A percentile compares a stretch with the other conserved stretches of the same genome.
phyloP scores from a whole-genome alignment of 2,797 vertebrate species.

The Takifugu ocellatus region DNA sequence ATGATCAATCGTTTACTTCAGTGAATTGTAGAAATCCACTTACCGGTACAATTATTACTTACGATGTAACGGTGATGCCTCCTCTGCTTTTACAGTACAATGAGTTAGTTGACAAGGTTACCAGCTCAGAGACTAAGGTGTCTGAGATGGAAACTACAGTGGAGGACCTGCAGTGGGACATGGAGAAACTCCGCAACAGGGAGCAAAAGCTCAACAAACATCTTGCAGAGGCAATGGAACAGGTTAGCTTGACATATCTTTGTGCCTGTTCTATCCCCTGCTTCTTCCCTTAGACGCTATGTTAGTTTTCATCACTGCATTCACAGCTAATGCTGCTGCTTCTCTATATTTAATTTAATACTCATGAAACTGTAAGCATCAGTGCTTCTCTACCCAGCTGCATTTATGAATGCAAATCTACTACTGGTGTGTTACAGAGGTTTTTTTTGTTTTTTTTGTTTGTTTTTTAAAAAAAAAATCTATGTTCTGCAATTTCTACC shows the following conservation, averaged over 20 bases:
- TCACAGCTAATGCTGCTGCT: not conserved
- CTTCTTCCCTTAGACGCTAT: not conserved
- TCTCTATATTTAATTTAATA: not conserved
- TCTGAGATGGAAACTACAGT: slow-evolving; percentile 93
- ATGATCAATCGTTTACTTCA: slow-evolving; percentile 1
- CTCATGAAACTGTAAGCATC: slow-evolving; percentile 15
- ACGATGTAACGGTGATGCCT: slow-evolving; percentile 1
- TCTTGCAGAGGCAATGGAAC: slow-evolving; percentile 89
- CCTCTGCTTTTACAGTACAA: slow-evolving; percentile 77
- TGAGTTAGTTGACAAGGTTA: slow-evolving; percentile 92
- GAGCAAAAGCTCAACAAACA: slow-evolving; percentile 94
- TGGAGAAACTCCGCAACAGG: slow-evolving; percentile 90
- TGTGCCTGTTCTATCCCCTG: not conserved
- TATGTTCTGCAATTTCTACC: slow-evolving; percentile 3
- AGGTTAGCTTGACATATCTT: slow-evolving; percentile 66
- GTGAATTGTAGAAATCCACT: no score
- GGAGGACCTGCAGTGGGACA: slow-evolving; percentile 95
- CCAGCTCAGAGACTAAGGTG: slow-evolving; percentile 90
- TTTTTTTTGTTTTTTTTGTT: not conserved
- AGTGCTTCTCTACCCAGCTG: slow-evolving; percentile 6
- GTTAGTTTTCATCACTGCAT: slow-evolving; percentile 1
- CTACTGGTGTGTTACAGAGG: not conserved
- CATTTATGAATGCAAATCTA: slow-evolving; percentile 12
- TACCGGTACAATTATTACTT: no score
- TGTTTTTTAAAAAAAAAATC: slow-evolving; percentile 1